These are phyloP conservation scores for Macrotis lagotis DNA, from an alignment of 2,113 vertebrate species.

Conservation along the genomic window DNA sequence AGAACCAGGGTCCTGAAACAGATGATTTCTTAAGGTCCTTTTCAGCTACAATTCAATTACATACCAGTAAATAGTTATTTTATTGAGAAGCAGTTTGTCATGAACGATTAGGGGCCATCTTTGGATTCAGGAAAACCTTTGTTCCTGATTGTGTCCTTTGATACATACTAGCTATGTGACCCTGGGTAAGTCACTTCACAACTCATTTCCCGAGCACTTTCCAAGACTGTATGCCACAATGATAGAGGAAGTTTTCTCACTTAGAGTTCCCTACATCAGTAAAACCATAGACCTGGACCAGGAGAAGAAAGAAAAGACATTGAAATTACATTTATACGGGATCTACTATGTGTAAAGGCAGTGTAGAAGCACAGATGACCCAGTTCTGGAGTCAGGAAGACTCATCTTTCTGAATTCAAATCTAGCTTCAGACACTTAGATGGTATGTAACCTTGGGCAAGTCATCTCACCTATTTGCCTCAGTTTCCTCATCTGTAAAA, in stretches of 20 bases:
- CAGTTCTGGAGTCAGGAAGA: too few relatives aligned
- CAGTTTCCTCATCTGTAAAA: not conserved
- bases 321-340: not conserved
- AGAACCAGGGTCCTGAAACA: not conserved
- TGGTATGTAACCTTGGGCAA: too few relatives aligned
- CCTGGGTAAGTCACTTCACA: not conserved
- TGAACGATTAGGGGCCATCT: not conserved
- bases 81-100: not conserved
- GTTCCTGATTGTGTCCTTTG: not conserved
- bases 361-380: too few relatives aligned
- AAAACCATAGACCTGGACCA: not conserved
- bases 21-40: not conserved
- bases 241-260: not conserved
- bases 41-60: not conserved
- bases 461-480: too few relatives aligned
- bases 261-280: not conserved
- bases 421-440: too few relatives aligned
- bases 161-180: not conserved
- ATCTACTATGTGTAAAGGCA: not conserved
- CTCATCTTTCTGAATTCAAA: too few relatives aligned
- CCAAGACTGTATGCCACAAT: not conserved
- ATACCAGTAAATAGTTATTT: not conserved
- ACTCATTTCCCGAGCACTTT: not conserved
- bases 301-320: not conserved
- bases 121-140: not conserved